These are phyloP conservation scores for Tanytarsus gracilentus DNA, from an alignment of 2,888 invertebrate species.

Conservation along the genomic window DNA sequence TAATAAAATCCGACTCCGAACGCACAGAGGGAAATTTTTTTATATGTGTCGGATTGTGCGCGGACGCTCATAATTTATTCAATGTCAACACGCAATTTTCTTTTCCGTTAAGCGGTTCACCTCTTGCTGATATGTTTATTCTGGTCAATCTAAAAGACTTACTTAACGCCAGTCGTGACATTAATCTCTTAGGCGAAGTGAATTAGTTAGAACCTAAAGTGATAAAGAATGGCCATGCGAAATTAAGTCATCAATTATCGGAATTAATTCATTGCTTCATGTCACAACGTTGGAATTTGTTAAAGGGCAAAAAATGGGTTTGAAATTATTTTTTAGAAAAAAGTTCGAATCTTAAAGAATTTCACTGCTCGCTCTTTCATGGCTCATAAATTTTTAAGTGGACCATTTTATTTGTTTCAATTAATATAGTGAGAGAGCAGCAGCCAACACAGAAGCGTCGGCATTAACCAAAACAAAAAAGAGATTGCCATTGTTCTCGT, in stretches of 20 bases:
- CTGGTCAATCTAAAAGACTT: background rate
- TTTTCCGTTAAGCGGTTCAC: background rate
- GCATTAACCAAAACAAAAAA: background rate
- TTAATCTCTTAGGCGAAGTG: background rate
- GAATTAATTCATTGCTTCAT: slow-evolving; percentile 15
- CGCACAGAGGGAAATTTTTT: too few relatives aligned
- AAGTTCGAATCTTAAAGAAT: background rate
- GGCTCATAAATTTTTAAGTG: slow-evolving; percentile 26
- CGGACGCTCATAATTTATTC: slow-evolving; percentile 18
- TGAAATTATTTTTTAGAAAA: background rate
- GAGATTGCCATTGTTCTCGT: background rate
- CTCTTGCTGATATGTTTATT: background rate
- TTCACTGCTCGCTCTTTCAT: slow-evolving; percentile 2
- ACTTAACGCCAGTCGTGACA: slow-evolving; percentile 16
- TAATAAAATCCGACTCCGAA: background rate
- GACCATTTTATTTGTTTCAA: slow-evolving; percentile 27
- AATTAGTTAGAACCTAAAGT: background rate
- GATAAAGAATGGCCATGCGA: background rate
- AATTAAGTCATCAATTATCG: slow-evolving; percentile 8
- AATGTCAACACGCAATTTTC: slow-evolving; percentile 23
- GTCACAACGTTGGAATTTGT: too few relatives aligned
- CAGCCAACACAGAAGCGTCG: background rate
- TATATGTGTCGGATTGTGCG: too few relatives aligned
- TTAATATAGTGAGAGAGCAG: slow-evolving; percentile 3
- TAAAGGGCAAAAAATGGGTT: too few relatives aligned